Percentiles rank a stretch among this genome's conserved stretches.
These are phyloP conservation scores for Synanthedon vespiformis DNA, from an alignment of 2,888 invertebrate species.

Conservation along the genomic window DNA sequence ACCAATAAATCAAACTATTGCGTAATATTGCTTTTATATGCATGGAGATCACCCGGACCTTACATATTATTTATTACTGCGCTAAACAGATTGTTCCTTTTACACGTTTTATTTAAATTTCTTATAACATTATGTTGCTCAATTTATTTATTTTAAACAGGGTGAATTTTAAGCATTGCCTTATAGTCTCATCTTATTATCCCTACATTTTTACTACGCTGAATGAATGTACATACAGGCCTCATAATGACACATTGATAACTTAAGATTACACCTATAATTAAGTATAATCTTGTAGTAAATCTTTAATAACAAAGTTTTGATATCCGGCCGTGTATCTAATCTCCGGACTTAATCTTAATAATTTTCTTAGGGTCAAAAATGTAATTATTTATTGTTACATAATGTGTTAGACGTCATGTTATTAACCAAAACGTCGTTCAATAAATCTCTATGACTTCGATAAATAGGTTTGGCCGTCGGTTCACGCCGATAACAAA, in stretches of 20 bases:
- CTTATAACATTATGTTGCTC: too few species aligned
- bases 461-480: constrained; percentile 47
- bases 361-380: constrained; percentile 11
- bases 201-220: too few species aligned
- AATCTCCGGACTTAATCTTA: background rate
- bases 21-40: constrained; percentile 62
- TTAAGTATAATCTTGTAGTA: too few species aligned
- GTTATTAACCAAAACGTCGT: constrained; percentile 40
- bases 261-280: background rate
- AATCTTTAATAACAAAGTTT: too few species aligned
- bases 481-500: constrained; percentile 46
- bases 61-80: constrained; percentile 55
- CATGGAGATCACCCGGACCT: constrained; percentile 48
- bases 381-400: constrained; percentile 34
- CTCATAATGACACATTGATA: background rate
- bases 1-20: constrained; percentile 67
- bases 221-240: background rate
- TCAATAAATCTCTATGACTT: constrained; percentile 52
- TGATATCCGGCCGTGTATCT: too few species aligned
- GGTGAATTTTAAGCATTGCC: too few species aligned
- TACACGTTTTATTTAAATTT: too few species aligned
- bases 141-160: too few species aligned
- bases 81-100: constrained; percentile 51
- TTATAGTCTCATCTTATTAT: too few species aligned
- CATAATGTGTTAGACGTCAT: constrained; percentile 39